Percentiles rank a stretch among this genome's conserved stretches.
Evolutionary conservation across 2,113 vertebrate genomes (phyloP).

Genomic region (Hirundichthys speculiger): DNA sequence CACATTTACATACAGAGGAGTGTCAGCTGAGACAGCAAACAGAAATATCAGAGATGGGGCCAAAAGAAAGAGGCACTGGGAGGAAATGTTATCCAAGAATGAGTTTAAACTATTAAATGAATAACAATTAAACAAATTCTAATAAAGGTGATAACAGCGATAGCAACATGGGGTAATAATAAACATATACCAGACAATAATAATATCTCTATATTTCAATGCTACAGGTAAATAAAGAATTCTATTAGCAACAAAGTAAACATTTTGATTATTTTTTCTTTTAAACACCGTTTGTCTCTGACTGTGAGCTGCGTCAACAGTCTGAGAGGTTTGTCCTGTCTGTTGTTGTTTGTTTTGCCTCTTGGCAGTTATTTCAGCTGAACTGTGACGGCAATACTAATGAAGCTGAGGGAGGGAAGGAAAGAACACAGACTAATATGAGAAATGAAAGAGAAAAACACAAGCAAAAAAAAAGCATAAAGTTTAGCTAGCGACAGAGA

Average conservation of each 20-base stretch:
- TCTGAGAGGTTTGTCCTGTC: conserved; percentile 40
- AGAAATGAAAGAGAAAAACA: neutral
- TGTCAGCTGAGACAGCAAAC: neutral
- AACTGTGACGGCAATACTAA: conserved; percentile 63
- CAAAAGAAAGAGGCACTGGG: neutral
- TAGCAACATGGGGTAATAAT: too few species aligned
- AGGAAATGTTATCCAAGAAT: too few species aligned
- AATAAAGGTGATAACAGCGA: too few species aligned
- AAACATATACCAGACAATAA: neutral
- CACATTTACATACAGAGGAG: conserved; percentile 38
- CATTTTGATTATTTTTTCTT: conserved; percentile 14
- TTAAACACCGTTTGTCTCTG: conserved; percentile 35
- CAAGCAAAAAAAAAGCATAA: neutral
- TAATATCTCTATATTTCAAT: neutral
- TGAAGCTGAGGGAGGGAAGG: conserved; percentile 24
- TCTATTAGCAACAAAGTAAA: neutral
- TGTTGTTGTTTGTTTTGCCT: conserved; percentile 53
- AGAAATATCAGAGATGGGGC: neutral
- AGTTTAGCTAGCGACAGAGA: too few species aligned
- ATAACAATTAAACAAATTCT: too few species aligned
- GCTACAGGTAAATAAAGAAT: neutral
- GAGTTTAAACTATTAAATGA: too few species aligned
- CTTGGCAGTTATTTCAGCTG: conserved; percentile 61
- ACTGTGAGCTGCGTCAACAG: conserved; percentile 29
- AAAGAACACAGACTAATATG: neutral